A percentile compares a stretch with the other conserved stretches of the same genome.
Conservation (phyloP, 2,113 vertebrate genomes). For the Struthidea cinerea region DNA sequence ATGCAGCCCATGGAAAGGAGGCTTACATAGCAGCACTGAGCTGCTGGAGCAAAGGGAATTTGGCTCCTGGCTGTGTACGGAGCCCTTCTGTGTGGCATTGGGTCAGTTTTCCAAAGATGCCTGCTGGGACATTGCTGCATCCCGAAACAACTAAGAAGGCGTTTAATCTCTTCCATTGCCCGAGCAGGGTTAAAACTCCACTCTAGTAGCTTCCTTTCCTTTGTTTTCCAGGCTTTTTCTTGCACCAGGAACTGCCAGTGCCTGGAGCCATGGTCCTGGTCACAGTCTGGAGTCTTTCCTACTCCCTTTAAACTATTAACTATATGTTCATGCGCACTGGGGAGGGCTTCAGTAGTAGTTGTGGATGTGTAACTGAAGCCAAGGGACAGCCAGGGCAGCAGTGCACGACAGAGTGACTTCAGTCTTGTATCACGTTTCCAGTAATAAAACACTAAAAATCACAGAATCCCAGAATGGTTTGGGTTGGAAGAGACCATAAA, state of each 20-base stretch:
- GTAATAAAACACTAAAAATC: not conserved
- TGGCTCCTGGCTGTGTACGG: fast-evolving
- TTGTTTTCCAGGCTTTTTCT: not conserved
- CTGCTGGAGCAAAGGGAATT: not conserved
- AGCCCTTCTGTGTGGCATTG: not conserved
- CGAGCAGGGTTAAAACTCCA: not conserved
- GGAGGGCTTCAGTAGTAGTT: not conserved
- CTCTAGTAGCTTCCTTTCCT: not conserved
- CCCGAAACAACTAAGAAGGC: not conserved
- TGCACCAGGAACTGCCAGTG: not conserved
- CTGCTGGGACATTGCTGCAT: not conserved
- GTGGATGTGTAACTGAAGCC: fast-evolving
- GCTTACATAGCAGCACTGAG: not conserved
- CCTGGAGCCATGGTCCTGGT: not conserved
- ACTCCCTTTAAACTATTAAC: not conserved
- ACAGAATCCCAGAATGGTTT: not conserved
- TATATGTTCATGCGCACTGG: no score
- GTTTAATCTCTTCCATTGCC: fast-evolving
- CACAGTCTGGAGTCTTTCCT: not conserved
- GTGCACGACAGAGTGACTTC: fast-evolving
- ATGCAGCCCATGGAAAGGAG: no score
- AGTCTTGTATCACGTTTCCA: not conserved
- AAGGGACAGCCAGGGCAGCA: not conserved
- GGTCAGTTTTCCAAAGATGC: not conserved
- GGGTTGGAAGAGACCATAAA: not conserved